Conservation (phyloP, 2,888 invertebrate genomes). For the Calameuta pallipes region DNA sequence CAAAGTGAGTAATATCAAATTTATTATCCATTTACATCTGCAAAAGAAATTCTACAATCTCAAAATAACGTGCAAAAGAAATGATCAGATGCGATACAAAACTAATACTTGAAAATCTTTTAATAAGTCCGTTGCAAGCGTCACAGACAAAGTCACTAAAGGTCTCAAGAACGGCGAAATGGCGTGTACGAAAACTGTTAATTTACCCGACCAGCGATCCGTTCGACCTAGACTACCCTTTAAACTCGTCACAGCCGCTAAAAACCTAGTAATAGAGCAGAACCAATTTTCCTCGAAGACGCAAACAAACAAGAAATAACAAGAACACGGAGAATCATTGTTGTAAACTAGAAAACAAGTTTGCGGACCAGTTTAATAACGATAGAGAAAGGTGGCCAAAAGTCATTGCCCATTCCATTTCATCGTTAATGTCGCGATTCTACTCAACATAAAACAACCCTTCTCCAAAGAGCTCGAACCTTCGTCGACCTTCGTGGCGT, state of each 20-base stretch:
- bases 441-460: not conserved
- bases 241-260: not conserved
- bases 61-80: not conserved
- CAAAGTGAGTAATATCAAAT: constrained; percentile 65
- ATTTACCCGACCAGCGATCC: not conserved
- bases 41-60: not conserved
- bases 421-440: not conserved
- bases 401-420: constrained; percentile 26
- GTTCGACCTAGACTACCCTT: not conserved
- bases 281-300: not conserved
- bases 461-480: not conserved
- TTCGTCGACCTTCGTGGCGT: constrained; percentile 15
- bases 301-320: not conserved
- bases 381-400: constrained; percentile 24
- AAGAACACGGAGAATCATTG: not conserved
- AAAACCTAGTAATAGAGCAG: not conserved
- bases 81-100: not conserved
- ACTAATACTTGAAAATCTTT: not conserved
- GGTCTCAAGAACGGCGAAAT: constrained; percentile 27
- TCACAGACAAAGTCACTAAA: constrained; percentile 9
- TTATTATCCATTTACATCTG: not conserved
- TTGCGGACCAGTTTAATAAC: not conserved
- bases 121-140: not conserved
- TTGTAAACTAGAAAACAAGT: not conserved
- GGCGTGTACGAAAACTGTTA: constrained; percentile 37